phyloP scores from a whole-genome alignment of 2,113 vertebrate genomes.

The Talpa occidentalis region DNA sequence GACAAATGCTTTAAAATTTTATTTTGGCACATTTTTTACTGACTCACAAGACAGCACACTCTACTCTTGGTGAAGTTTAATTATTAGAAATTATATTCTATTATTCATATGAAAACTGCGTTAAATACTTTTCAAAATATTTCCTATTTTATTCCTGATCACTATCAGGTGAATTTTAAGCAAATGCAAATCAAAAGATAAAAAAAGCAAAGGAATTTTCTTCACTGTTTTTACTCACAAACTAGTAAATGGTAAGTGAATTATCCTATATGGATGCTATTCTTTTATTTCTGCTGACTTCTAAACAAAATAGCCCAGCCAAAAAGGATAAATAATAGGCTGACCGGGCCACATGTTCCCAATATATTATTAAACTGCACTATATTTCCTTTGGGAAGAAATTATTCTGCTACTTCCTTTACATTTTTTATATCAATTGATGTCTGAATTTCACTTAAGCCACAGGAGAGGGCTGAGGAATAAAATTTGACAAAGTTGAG shows the following conservation, averaged over 20 bases:
- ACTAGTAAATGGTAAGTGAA: neutral
- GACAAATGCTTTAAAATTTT: neutral
- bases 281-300: constrained; percentile 57
- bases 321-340: constrained; percentile 43
- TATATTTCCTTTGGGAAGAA: constrained; percentile 66
- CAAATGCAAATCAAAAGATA: neutral
- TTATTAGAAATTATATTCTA: neutral
- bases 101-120: neutral
- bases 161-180: constrained; percentile 12
- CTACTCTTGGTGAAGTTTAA: constrained; percentile 8
- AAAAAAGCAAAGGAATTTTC: neutral
- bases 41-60: neutral
- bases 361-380: constrained; percentile 68
- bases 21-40: neutral
- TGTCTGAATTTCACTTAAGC: constrained; percentile 61
- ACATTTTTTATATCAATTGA: constrained; percentile 53
- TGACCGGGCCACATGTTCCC: constrained; percentile 45
- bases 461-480: constrained; percentile 34
- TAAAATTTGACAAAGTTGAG: constrained; percentile 10
- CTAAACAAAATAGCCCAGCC: constrained; percentile 56
- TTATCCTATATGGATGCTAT: neutral
- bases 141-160: constrained; percentile 15
- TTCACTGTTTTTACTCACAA: neutral
- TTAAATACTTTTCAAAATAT: constrained; percentile 38
- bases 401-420: constrained; percentile 64